Percentiles rank a stretch among this genome's conserved stretches.
Evolutionary conservation across 2,797 vertebrate species (phyloP).

Genomic region (Tamandua tetradactyla): DNA sequence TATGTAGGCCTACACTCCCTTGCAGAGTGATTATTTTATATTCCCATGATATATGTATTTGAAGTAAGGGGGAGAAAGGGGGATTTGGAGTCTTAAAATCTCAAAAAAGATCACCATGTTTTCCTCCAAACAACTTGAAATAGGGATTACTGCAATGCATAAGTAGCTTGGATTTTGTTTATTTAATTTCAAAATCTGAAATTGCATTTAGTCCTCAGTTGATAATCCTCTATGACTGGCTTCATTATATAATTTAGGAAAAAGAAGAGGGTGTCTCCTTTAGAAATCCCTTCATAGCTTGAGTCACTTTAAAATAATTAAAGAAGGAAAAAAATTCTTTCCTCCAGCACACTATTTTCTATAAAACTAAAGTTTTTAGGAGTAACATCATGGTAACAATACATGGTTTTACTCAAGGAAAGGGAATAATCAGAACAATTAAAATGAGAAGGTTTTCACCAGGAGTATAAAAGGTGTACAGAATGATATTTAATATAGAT

Average conservation of each 20-base stretch:
- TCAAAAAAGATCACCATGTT: neutral
- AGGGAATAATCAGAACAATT: neutral
- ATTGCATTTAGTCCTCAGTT: constrained; percentile 7
- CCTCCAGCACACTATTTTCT: neutral
- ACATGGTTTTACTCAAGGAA: neutral
- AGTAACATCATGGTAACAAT: neutral
- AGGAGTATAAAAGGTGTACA: neutral
- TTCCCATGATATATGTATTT: neutral
- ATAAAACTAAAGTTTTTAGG: constrained; percentile 2
- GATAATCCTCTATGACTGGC: constrained; percentile 4
- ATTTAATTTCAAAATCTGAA: constrained; percentile 46
- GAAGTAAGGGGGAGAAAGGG: neutral
- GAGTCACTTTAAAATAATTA: constrained; percentile 52
- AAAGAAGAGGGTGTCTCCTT: neutral
- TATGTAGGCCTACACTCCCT: neutral
- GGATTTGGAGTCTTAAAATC: neutral
- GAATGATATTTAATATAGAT: neutral
- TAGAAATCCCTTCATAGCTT: neutral
- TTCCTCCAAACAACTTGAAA: neutral
- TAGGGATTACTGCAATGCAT: neutral
- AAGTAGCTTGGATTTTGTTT: constrained; percentile 26
- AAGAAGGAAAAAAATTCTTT: neutral
- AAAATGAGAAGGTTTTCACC: neutral
- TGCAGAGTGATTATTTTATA: neutral
- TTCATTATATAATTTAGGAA: neutral